Conservation (phyloP, 2,888 invertebrate genomes). For the Troides aeacus region DNA sequence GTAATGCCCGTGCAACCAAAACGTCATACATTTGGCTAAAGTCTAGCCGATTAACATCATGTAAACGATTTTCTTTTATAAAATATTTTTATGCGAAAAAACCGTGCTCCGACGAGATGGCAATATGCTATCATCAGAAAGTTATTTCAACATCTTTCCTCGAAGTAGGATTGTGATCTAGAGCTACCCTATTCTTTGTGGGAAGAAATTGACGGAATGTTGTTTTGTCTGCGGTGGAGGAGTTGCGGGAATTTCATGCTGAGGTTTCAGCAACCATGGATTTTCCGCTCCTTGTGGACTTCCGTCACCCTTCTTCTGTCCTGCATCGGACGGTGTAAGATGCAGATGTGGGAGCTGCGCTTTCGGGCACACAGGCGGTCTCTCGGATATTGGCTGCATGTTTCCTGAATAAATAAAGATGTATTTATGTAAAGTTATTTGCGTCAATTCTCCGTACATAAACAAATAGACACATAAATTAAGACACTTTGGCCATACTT, state of each 20-base stretch:
- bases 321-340: slow-evolving; percentile 60
- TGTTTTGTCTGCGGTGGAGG: slow-evolving; percentile 64
- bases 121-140: slow-evolving; percentile 60
- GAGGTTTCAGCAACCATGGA: slow-evolving; percentile 66
- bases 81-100: slow-evolving; percentile 68
- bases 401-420: slow-evolving; percentile 34
- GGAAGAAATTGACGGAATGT: slow-evolving; percentile 64
- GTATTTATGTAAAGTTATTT: slow-evolving; percentile 13
- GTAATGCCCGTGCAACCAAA: slow-evolving; percentile 23
- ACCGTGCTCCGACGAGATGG: slow-evolving; percentile 64
- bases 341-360: slow-evolving; percentile 60
- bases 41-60: slow-evolving; percentile 45
- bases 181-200: slow-evolving; percentile 66
- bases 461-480: slow-evolving; percentile 15
- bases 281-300: slow-evolving; percentile 46
- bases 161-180: slow-evolving; percentile 11
- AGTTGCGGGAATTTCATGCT: slow-evolving; percentile 70
- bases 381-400: slow-evolving; percentile 71
- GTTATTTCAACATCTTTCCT: slow-evolving; percentile 36
- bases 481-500: slow-evolving; percentile 9
- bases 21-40: slow-evolving; percentile 36
- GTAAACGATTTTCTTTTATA: slow-evolving; percentile 49
- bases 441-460: slow-evolving; percentile 8
- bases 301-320: slow-evolving; percentile 53
- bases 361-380: slow-evolving; percentile 62